Evolutionary conservation across 2,113 vertebrate species (phyloP), one percentile per base, ranked within the genome.

Genomic region (Ciconia maguari): DNA sequence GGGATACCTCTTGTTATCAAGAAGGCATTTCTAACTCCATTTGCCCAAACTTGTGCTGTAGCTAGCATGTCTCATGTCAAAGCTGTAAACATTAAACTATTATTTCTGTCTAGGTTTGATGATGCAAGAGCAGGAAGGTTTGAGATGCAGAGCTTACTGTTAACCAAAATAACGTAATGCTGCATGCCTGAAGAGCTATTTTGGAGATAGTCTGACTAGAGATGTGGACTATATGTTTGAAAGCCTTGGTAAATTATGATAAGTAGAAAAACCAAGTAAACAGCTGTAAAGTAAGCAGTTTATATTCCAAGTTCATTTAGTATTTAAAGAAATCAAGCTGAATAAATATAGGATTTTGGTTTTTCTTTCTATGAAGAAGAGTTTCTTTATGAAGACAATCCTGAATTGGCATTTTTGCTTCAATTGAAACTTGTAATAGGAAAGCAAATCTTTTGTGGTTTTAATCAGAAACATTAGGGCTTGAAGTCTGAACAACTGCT

Each of bases 381-480:
- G 71, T 38, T n/a, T 32, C 49, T 88, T 93, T 69, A 24, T 42
- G 86, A 61, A 80, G 25, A 78, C 93, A 89, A 81, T 19, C 64
- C 83, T 79, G 85, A 95, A 77, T 34, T 90, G 44, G 42, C 74
- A 89, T 77, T 78, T 96, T 96, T 92, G 13, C 64, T 89, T 93
- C 83, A 69, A 9, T 14, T 78, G 65, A 62, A 89, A 87, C 16
- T 84, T 69, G 8, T 12, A 92, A 86, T 24, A 87, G 86, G 83
- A 92, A 82, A 93, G 58, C 65, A 92, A 92, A 92, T 84, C 49
- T 85, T 93, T 48, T 0, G 0, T 80, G 83, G 49, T 79, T 79
- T 92, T 95, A 89, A 94, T 94, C 52, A 93, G 76, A 90, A 91
- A 95, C 83, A 91, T 89, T 85, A 94, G 52, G 46, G 78, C 42